These are phyloP conservation scores for Lepidocyrtoides sp. DNA, from an alignment of 2,888 invertebrate genomes.

Conservation along the genomic window DNA sequence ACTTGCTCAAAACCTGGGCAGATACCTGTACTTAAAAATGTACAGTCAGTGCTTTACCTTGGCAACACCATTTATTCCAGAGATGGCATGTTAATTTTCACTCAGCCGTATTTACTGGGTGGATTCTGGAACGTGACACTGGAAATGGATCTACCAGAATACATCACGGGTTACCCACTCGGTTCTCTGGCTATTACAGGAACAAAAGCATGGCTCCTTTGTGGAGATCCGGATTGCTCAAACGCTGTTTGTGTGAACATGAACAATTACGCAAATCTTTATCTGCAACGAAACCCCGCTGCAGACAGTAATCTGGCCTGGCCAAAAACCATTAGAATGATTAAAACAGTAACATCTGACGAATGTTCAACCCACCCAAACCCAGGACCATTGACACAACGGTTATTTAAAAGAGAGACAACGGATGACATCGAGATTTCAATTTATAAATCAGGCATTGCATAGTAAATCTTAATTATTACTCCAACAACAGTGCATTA, in stretches of 20 bases:
- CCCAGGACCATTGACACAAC: not conserved
- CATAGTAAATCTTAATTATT: too few relatives aligned
- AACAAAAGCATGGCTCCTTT: constrained; percentile 30
- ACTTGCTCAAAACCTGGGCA: constrained; percentile 40
- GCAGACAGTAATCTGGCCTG: constrained; percentile 27
- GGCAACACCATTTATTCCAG: constrained; percentile 15
- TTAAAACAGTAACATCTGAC: not conserved
- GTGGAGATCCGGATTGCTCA: constrained; percentile 40
- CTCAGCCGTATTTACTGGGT: constrained; percentile 51
- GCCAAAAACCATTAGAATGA: constrained; percentile 52
- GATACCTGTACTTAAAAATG: constrained; percentile 22
- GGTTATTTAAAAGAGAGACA: not conserved
- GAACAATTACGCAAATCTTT: constrained; percentile 28
- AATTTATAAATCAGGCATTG: not conserved
- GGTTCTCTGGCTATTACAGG: constrained; percentile 68
- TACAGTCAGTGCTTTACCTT: constrained; percentile 44
- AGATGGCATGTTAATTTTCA: constrained; percentile 41
- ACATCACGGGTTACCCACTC: constrained; percentile 53
- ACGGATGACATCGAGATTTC: not conserved
- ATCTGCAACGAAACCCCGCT: constrained; percentile 33
- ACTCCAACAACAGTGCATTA: not conserved
- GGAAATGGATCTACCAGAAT: not conserved
- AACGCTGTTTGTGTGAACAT: constrained; percentile 59
- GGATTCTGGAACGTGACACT: constrained; percentile 34
- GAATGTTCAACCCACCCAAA: constrained; percentile 33